These are phyloP conservation scores for Brassicogethes aeneus DNA, from an alignment of 2,888 invertebrate species.

Conservation along the genomic window DNA sequence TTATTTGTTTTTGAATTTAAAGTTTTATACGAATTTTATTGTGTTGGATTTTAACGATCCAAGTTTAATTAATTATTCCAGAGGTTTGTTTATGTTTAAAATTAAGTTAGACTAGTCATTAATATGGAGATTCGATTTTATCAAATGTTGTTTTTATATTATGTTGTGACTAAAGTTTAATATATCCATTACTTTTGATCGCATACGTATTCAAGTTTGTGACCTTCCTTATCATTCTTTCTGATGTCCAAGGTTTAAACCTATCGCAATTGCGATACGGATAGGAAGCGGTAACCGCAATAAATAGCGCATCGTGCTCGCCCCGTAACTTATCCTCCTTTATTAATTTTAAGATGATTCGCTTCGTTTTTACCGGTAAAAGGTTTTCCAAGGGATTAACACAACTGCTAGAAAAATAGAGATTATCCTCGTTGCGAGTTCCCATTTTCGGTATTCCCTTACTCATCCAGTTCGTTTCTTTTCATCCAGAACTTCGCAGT, in stretches of 20 bases:
- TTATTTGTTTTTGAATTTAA: conserved; percentile 29
- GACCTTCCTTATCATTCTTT: neutral
- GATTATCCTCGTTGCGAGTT: too few relatives aligned
- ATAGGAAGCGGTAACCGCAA: neutral
- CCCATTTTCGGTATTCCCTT: conserved; percentile 17
- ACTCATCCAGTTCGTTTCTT: conserved; percentile 27
- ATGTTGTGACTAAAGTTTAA: too few relatives aligned
- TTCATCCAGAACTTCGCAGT: conserved; percentile 32
- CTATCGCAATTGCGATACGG: neutral
- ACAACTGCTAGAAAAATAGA: too few relatives aligned
- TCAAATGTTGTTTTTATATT: too few relatives aligned
- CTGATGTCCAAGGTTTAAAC: neutral
- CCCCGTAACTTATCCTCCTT: conserved; percentile 29
- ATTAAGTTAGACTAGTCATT: too few relatives aligned
- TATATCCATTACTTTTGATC: too few relatives aligned
- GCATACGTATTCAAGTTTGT: too few relatives aligned
- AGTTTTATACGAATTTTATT: too few relatives aligned
- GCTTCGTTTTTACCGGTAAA: conserved; percentile 26
- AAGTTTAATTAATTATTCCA: too few relatives aligned
- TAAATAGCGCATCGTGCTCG: conserved; percentile 28
- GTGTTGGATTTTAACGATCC: too few relatives aligned
- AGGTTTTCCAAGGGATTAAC: conserved; percentile 26
- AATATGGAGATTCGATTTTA: too few relatives aligned
- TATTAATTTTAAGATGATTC: conserved; percentile 29
- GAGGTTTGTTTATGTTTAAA: too few relatives aligned